Conservation (phyloP, 2,113 vertebrate genomes). For the Coracopsis vasa region DNA sequence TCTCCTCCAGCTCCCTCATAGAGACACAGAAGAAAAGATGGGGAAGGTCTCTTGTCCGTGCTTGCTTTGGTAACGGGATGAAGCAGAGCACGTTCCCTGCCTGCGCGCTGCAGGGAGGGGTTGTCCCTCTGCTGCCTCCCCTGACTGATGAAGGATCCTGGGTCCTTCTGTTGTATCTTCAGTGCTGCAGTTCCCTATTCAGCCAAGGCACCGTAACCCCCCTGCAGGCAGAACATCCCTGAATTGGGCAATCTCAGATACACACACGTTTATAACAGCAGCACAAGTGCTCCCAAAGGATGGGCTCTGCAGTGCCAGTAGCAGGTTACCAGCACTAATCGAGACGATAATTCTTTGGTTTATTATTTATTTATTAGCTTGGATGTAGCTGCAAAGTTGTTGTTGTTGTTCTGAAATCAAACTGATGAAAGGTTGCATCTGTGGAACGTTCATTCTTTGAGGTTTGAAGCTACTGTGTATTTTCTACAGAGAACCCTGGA, state of each 20-base stretch:
- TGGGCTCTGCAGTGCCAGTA: background rate
- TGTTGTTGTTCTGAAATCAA: background rate
- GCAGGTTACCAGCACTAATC: background rate
- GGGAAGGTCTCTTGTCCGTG: background rate
- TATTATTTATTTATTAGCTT: background rate
- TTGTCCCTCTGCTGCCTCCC: rapidly evolving
- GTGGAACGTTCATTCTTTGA: background rate
- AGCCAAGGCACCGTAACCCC: rapidly evolving
- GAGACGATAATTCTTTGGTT: background rate
- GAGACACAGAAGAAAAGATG: background rate
- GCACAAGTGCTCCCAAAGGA: background rate
- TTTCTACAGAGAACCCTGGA: background rate
- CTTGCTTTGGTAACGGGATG: rapidly evolving
- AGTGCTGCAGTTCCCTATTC: background rate
- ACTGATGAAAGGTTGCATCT: background rate
- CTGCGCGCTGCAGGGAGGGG: rapidly evolving
- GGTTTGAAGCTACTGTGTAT: background rate
- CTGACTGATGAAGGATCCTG: background rate
- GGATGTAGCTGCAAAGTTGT: background rate
- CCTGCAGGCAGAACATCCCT: background rate
- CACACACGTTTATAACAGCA: background rate
- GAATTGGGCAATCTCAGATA: background rate
- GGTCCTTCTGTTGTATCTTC: background rate
- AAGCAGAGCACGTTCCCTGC: background rate
- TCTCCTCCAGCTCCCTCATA: rapidly evolving